Evolutionary conservation across 2,113 vertebrate genomes (phyloP).

Genomic region (Gymnarchus niloticus): DNA sequence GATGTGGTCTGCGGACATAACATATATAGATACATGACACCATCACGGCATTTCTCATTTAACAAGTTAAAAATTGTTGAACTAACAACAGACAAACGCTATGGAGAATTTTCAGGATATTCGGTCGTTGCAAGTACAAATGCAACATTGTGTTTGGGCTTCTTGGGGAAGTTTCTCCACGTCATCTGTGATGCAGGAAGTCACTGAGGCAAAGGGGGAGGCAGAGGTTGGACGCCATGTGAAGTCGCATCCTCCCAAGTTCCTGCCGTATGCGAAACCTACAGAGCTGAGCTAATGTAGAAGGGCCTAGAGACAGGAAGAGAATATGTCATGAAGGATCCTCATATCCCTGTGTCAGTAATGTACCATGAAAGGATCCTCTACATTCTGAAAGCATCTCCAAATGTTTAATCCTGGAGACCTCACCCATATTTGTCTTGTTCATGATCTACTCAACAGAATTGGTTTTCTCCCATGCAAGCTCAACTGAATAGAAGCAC

Average conservation of each 20-base stretch:
- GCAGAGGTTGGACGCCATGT: slow-evolving; percentile 57
- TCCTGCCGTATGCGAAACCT: slow-evolving; percentile 71
- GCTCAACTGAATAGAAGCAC: too few relatives aligned
- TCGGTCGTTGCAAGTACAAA: too few relatives aligned
- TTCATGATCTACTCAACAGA: not conserved
- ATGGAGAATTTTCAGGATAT: too few relatives aligned
- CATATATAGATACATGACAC: not conserved
- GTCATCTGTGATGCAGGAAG: slow-evolving; percentile 68
- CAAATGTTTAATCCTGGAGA: not conserved
- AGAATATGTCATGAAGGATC: not conserved
- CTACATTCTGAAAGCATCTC: not conserved
- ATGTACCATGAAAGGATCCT: not conserved
- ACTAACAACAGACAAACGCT: not conserved
- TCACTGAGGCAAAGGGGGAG: slow-evolving; percentile 73
- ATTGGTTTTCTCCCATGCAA: not conserved
- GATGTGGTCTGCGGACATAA: not conserved
- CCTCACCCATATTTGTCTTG: not conserved
- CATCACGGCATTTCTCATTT: not conserved
- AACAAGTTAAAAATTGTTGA: not conserved
- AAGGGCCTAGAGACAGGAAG: slow-evolving; percentile 60
- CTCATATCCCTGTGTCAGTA: not conserved
- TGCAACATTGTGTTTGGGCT: not conserved
- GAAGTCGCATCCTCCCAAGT: slow-evolving; percentile 69
- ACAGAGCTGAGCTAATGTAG: slow-evolving; percentile 73
- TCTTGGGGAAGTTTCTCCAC: not conserved